Evolutionary conservation across 2,113 vertebrate genomes (phyloP).

Genomic region (Phainopepla nitens): DNA sequence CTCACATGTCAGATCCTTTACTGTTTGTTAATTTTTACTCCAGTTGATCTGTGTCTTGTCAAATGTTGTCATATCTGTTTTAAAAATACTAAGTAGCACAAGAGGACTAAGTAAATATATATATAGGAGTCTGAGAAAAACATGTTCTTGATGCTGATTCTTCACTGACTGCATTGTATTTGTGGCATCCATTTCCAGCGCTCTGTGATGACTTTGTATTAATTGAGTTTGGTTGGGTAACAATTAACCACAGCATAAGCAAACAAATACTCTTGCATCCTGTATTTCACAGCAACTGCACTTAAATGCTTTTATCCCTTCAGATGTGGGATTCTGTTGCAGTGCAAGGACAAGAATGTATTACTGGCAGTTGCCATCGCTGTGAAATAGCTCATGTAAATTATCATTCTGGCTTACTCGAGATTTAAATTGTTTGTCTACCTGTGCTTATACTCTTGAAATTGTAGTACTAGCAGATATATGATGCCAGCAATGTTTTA

Average conservation of each 20-base stretch:
- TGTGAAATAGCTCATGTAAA: neutral
- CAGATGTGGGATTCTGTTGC: neutral
- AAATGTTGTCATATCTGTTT: neutral
- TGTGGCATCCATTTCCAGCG: neutral
- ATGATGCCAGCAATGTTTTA: neutral
- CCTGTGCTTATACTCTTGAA: neutral
- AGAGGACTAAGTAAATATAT: neutral
- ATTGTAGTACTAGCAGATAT: neutral
- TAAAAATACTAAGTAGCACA: neutral
- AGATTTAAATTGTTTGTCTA: neutral
- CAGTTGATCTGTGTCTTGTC: neutral
- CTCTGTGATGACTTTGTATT: neutral
- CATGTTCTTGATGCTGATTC: neutral
- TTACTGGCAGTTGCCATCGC: rapidly evolving
- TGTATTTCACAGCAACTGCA: neutral
- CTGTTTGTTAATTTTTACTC: neutral
- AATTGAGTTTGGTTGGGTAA: neutral
- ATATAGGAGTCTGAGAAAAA: neutral
- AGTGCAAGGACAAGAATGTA: neutral
- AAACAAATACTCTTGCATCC: neutral
- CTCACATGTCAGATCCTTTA: neutral
- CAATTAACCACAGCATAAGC: neutral
- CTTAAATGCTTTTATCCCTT: neutral
- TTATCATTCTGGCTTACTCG: neutral
- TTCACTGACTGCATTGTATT: neutral